phyloP scores from a whole-genome alignment of 2,113 vertebrate genomes.

The Ptilorrhoa leucosticta region DNA sequence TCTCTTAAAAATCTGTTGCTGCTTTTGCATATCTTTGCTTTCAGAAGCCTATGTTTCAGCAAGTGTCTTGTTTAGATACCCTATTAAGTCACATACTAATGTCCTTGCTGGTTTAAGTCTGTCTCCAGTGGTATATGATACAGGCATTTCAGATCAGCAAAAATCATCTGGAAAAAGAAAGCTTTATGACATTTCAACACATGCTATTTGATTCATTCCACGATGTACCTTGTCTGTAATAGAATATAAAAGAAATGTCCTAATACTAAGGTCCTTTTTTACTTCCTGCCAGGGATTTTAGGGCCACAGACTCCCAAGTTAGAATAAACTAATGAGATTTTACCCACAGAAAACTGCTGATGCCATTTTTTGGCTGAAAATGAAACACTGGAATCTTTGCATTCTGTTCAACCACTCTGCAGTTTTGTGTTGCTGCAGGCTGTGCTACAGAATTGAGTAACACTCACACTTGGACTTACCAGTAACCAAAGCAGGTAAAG shows the following conservation, averaged over 20 bases:
- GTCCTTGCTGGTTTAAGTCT: background rate
- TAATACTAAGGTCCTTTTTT: background rate
- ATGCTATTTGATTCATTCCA: background rate
- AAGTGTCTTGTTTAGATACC: background rate
- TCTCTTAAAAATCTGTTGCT: background rate
- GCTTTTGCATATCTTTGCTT: background rate
- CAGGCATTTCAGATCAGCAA: background rate
- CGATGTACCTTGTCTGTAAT: background rate
- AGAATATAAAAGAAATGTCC: background rate
- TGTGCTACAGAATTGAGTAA: background rate
- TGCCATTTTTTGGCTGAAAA: background rate
- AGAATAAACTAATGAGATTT: background rate
- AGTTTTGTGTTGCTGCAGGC: background rate
- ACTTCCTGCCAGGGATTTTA: background rate
- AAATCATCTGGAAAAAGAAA: background rate
- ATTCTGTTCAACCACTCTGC: background rate
- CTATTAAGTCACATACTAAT: background rate
- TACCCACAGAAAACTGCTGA: background rate
- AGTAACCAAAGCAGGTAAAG: background rate
- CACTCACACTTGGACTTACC: background rate
- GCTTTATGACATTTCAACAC: background rate
- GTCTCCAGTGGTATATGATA: background rate
- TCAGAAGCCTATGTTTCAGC: background rate
- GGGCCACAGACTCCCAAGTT: background rate
- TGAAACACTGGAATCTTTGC: background rate